Evolutionary conservation across 92 coral and sea anemone genomes (phyloP).

Genomic region (Ricordea florida): DNA sequence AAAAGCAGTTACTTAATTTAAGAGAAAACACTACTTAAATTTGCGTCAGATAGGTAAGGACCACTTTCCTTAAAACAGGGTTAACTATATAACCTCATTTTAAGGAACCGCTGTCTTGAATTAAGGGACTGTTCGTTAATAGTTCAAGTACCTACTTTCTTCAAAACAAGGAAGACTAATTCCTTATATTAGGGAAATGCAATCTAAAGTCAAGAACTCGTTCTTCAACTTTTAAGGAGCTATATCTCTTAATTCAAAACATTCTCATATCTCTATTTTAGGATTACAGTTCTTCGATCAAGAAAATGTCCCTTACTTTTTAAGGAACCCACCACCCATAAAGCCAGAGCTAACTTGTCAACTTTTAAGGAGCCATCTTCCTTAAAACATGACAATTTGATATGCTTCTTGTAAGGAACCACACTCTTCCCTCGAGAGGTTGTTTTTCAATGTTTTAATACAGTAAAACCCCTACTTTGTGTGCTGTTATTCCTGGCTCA

Average conservation of each 20-base stretch:
- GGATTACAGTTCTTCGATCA: background rate
- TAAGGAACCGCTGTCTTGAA: background rate
- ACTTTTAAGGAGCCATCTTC: slow-evolving; percentile 7
- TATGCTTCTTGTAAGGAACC: background rate
- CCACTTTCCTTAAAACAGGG: background rate
- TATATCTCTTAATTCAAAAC: background rate
- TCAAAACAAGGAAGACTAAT: background rate
- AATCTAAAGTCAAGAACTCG: background rate
- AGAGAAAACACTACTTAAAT: background rate
- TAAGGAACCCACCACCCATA: background rate
- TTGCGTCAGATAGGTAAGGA: slow-evolving; percentile 2
- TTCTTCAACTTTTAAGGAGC: background rate
- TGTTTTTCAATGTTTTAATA: background rate
- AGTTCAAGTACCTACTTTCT: background rate
- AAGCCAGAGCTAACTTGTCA: background rate
- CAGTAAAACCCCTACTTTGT: background rate
- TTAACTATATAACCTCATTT: background rate
- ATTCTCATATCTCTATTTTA: background rate
- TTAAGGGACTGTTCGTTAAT: background rate
- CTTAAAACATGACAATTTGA: background rate
- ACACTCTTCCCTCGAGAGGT: background rate
- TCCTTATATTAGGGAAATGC: background rate
- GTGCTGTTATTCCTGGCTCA: background rate
- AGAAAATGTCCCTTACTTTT: background rate
- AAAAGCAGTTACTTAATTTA: background rate